A percentile compares a stretch with the other conserved stretches of the same genome.
These are phyloP conservation scores for Merodon equestris DNA, from an alignment of 2,888 invertebrate species.

Conservation along the genomic window DNA sequence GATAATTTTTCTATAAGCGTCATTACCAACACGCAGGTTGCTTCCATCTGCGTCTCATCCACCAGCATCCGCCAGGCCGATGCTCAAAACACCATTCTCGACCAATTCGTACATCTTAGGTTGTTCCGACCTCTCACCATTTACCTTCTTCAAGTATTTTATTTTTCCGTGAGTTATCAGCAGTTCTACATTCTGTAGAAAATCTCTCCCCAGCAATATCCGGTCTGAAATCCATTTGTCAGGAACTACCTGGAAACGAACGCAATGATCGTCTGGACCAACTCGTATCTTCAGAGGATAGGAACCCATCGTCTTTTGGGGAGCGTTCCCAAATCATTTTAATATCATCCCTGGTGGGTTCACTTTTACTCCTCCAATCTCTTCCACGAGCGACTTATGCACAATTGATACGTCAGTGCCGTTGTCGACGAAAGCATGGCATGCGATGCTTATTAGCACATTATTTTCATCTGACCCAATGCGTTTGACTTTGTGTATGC, in stretches of 20 bases:
- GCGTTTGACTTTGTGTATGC: conserved; percentile 16
- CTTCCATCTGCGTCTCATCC: conserved; percentile 48
- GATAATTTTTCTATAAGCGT: conserved; percentile 27
- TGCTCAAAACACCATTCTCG: conserved; percentile 15
- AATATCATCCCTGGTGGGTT: conserved; percentile 9
- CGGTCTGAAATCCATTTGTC: conserved; percentile 18
- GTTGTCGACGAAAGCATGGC: conserved; percentile 19
- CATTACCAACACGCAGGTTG: conserved; percentile 59
- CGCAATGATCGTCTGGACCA: conserved; percentile 6
- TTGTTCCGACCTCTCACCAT: not conserved
- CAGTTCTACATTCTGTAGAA: conserved; percentile 21
- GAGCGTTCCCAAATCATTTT: conserved; percentile 12
- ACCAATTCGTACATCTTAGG: conserved; percentile 1
- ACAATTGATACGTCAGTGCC: conserved; percentile 25
- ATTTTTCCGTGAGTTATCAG: conserved; percentile 18
- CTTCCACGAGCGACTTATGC: not conserved
- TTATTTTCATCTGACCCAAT: conserved; percentile 14
- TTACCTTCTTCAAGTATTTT: conserved; percentile 3
- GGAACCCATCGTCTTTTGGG: conserved; percentile 21
- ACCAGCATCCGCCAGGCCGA: not conserved
- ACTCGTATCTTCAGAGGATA: conserved; percentile 9
- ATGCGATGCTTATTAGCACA: not conserved
- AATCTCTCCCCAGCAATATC: conserved; percentile 27
- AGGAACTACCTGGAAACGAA: conserved; percentile 24
- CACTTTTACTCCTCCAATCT: not conserved